Percentiles rank a stretch among this genome's conserved stretches.
Conservation (phyloP, 2,888 invertebrate species). For the Spialia ferax region DNA sequence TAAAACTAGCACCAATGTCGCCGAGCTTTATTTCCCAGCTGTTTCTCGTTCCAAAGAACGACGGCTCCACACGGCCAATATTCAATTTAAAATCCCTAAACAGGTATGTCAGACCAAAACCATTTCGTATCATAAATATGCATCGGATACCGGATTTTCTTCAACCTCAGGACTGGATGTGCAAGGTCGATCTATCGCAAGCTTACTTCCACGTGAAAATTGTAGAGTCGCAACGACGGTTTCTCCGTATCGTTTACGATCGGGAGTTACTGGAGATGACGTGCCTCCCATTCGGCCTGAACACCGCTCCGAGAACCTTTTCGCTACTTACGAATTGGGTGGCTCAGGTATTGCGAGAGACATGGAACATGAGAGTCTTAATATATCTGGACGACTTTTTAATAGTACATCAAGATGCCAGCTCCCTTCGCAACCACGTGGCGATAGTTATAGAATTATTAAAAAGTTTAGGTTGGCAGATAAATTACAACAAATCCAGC, state of each 20-base stretch:
- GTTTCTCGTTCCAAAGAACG: conserved; percentile 34
- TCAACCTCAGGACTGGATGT: conserved; percentile 29
- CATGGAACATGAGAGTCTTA: background rate
- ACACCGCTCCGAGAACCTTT: conserved; percentile 1
- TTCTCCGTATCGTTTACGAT: background rate
- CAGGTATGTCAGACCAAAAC: conserved; percentile 21
- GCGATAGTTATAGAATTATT: background rate
- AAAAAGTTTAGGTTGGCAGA: background rate
- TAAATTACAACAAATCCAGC: background rate
- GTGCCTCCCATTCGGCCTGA: background rate
- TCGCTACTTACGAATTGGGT: background rate
- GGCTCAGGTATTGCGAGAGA: background rate
- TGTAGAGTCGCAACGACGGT: background rate
- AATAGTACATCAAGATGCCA: background rate
- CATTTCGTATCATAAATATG: conserved; percentile 42
- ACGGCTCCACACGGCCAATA: conserved; percentile 24
- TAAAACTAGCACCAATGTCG: background rate
- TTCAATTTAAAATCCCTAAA: conserved; percentile 36
- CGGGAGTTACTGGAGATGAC: background rate
- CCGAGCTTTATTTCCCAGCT: conserved; percentile 28
- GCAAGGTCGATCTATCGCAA: conserved; percentile 42
- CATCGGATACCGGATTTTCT: conserved; percentile 36
- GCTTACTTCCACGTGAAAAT: background rate
- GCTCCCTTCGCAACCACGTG: background rate
- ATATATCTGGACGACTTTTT: conserved; percentile 1